A percentile compares a stretch with the other conserved stretches of the same genome.
Conservation (phyloP, 2,888 invertebrate genomes). For the Lasius platythorax region DNA sequence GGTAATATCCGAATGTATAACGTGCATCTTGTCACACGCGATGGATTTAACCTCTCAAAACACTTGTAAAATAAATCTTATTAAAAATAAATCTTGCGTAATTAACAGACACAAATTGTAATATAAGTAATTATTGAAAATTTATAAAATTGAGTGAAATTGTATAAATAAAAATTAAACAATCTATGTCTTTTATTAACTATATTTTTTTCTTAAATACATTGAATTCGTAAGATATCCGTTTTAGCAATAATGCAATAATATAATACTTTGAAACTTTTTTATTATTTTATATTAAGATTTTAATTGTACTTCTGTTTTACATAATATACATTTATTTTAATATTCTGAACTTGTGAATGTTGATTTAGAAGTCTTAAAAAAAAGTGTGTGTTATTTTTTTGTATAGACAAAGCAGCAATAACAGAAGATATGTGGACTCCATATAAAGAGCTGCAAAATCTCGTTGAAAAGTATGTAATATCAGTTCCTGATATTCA, state of each 20-base stretch:
- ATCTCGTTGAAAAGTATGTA: constrained; percentile 90
- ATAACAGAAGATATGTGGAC: constrained; percentile 93
- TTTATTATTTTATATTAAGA: constrained; percentile 2
- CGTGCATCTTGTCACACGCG: background rate
- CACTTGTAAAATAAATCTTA: background rate
- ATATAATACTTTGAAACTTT: background rate
- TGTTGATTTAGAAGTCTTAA: background rate
- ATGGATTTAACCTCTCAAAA: constrained; percentile 27
- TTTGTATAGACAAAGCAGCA: constrained; percentile 77
- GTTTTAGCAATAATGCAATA: background rate
- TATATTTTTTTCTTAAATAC: background rate
- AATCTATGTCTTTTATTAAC: background rate
- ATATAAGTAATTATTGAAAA: background rate
- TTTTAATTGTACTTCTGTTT: background rate
- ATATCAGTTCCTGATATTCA: constrained; percentile 87
- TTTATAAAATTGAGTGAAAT: background rate
- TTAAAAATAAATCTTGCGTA: background rate
- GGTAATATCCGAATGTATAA: constrained; percentile 54
- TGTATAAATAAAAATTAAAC: background rate
- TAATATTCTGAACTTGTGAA: background rate
- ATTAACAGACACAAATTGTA: background rate
- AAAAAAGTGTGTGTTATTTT: background rate
- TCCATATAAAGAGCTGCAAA: constrained; percentile 92
- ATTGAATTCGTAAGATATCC: background rate
- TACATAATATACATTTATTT: background rate